Conservation (phyloP, 2,113 vertebrate genomes). For the Pionites leucogaster region DNA sequence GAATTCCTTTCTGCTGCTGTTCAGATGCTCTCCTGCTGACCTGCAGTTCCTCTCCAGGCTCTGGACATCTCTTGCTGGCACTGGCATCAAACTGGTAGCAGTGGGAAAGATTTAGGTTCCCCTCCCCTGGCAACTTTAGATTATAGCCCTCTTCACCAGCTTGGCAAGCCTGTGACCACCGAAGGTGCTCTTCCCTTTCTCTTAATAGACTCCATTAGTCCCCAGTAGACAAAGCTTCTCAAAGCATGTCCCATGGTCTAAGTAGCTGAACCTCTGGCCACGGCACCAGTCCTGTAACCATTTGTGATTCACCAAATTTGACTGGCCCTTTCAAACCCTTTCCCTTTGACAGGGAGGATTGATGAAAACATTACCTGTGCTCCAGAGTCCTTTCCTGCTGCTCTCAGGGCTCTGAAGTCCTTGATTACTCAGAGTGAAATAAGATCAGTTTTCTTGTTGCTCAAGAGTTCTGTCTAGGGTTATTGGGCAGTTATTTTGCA, state of each 20-base stretch:
- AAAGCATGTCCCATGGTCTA: background rate
- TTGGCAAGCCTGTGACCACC: background rate
- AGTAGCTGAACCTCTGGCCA: background rate
- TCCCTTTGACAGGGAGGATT: background rate
- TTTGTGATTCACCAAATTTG: background rate
- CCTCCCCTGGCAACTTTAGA: background rate
- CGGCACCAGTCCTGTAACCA: background rate
- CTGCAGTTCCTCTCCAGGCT: background rate
- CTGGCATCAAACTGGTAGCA: background rate
- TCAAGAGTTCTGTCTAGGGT: slow-evolving; percentile 9
- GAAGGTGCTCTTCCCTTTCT: background rate
- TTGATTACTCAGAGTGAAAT: slow-evolving; percentile 16
- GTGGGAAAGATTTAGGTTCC: background rate
- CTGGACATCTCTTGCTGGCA: background rate
- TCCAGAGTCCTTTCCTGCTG: background rate
- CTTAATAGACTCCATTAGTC: background rate
- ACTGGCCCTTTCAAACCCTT: background rate
- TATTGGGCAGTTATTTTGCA: slow-evolving; percentile 37
- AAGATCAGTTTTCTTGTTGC: slow-evolving; percentile 13
- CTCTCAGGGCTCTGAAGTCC: background rate
- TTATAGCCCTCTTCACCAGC: background rate
- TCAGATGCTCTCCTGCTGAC: background rate
- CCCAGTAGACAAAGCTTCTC: background rate
- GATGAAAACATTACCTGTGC: background rate
- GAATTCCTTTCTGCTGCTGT: background rate